phyloP scores from a whole-genome alignment of 2,888 invertebrate genomes.

The Calliopum simillimum region DNA sequence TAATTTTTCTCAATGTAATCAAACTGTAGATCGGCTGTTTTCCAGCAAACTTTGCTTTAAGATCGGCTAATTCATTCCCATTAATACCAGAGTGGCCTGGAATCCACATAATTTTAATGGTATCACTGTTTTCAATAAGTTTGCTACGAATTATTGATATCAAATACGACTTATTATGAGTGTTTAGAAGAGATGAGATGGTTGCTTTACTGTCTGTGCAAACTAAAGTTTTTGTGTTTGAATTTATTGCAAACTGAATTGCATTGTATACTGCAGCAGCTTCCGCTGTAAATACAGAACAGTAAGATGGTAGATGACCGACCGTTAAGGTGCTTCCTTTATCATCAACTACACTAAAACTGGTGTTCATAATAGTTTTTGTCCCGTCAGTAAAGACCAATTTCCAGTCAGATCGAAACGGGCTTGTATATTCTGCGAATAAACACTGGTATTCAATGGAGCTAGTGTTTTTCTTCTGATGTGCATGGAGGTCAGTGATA shows the following conservation, averaged over 20 bases:
- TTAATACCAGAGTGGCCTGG: conserved; percentile 2
- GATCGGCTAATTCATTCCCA: conserved; percentile 10
- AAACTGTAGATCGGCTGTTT: not conserved
- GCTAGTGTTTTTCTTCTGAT: no score
- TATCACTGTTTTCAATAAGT: not conserved
- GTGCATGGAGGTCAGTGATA: no score
- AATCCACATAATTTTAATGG: conserved; percentile 11
- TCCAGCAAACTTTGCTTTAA: not conserved
- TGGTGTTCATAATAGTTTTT: not conserved
- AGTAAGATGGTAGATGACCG: not conserved
- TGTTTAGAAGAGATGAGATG: not conserved
- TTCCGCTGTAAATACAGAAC: not conserved
- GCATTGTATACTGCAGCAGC: no score
- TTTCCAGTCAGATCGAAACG: not conserved
- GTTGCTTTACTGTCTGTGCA: conserved; percentile 12
- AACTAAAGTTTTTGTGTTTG: not conserved
- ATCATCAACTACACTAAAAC: not conserved
- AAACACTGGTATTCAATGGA: no score
- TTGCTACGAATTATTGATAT: not conserved
- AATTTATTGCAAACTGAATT: not conserved
- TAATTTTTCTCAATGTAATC: no score
- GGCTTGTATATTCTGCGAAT: no score
- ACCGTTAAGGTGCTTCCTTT: not conserved
- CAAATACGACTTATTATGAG: not conserved
- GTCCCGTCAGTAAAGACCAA: not conserved